Base-by-base conservation (phyloP, 1,140 invertebrate genomes). In the Caenorhabditis brenneri region DNA sequence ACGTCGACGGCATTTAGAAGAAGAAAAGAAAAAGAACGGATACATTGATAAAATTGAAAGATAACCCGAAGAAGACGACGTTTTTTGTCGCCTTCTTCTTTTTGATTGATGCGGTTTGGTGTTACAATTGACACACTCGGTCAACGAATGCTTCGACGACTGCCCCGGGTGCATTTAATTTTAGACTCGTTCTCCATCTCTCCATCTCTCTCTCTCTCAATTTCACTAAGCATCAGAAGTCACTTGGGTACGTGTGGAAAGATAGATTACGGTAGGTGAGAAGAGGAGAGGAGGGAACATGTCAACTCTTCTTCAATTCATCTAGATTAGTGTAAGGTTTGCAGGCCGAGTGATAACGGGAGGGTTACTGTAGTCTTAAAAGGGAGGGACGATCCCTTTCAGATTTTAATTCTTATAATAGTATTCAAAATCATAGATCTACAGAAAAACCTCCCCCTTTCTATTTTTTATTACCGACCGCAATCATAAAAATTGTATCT, bases 141-240 rank as follows among this genome's bases (percentile, higher is more conserved):
- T 55, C 53, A 27, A 12, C 24, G 22, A 12, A 3, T n/a, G 6
- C 7, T 33, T 65, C 31, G n/a, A n/a, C n/a, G n/a, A n/a, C n/a
- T n/a, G n/a, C n/a, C n/a, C n/a, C n/a, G 58, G 58, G 58, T 65
- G 58, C 58, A 65, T 65, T 33, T 55, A 55, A 55, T 55, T 65
- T 65, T 65, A 65, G 58, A 42, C n/a, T n/a, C n/a, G n/a, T n/a
- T n/a, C n/a, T n/a, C n/a, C n/a, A n/a, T n/a, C n/a, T n/a, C n/a
- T n/a, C n/a, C n/a, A 58, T 29, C n/a, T n/a, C n/a, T n/a, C n/a
- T n/a, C n/a, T n/a, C n/a, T n/a, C n/a, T n/a, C n/a, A n/a, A 19
- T 22, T 29, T 15, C 6, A 7, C 22, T 0, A 65, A 16, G 31
- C 58, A 65, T 36, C 31, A 65, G 10, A 65, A 36, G 58, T 65